These are phyloP conservation scores for Podiceps cristatus DNA, from an alignment of 2,113 vertebrate genomes.

Conservation along the genomic window DNA sequence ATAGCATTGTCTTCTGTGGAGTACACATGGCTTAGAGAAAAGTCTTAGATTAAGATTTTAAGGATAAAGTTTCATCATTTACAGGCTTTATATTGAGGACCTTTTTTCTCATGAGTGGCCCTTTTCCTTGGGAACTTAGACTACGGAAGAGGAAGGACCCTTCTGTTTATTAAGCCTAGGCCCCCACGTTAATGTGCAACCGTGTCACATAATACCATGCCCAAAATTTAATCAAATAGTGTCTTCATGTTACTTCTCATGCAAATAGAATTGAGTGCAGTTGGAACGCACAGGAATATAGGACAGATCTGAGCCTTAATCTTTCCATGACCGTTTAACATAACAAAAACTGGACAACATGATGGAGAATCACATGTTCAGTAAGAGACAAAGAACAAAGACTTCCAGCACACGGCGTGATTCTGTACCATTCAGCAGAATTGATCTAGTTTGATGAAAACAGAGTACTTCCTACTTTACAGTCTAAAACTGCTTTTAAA, in stretches of 20 bases:
- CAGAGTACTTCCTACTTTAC: not conserved
- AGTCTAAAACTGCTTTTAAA: not conserved
- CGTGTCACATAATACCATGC: not conserved
- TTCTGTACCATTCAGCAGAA: not conserved
- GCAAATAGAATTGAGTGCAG: not conserved
- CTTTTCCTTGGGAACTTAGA: not conserved
- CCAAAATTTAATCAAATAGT: not conserved
- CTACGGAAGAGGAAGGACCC: not conserved
- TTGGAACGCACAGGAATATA: not conserved
- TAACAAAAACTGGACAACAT: slow-evolving; percentile 36
- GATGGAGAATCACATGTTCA: not conserved
- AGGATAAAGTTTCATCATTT: not conserved
- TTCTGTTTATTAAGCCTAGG: not conserved
- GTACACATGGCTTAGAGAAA: not conserved
- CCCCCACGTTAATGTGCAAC: not conserved
- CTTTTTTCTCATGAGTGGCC: not conserved
- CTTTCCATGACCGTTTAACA: slow-evolving; percentile 17
- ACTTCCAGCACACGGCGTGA: not conserved
- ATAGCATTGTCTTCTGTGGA: not conserved
- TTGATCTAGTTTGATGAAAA: not conserved
- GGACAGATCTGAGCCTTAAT: not conserved
- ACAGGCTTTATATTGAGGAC: not conserved
- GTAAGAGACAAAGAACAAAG: slow-evolving; percentile 6
- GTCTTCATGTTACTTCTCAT: not conserved
- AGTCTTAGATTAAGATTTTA: not conserved